Evolutionary conservation across 2,888 invertebrate genomes (phyloP).

Genomic region (Octonoba sinensis): DNA sequence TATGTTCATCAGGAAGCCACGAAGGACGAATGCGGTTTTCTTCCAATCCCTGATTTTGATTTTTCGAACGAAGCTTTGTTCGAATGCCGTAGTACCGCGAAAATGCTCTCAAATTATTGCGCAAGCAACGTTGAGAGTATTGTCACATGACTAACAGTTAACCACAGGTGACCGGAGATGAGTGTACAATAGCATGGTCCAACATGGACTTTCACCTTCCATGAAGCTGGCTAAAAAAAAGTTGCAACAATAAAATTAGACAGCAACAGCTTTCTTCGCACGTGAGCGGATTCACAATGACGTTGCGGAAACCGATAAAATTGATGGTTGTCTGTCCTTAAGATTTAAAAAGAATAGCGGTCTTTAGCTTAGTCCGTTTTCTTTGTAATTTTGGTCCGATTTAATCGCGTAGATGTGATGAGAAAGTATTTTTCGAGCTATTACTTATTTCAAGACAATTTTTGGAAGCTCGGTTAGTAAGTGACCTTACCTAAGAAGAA

Average conservation of each 20-base stretch:
- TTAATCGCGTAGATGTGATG: too few species aligned
- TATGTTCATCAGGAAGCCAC: conserved; percentile 42
- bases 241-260: too few species aligned
- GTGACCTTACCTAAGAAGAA: too few species aligned
- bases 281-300: conserved; percentile 24
- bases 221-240: too few species aligned
- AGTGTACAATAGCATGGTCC: neutral
- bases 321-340: neutral
- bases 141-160: conserved; percentile 34
- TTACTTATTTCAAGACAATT: too few species aligned
- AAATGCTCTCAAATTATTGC: neutral
- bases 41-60: conserved; percentile 7
- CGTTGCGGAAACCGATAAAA: conserved; percentile 26
- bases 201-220: too few species aligned
- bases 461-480: too few species aligned
- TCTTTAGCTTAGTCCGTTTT: too few species aligned
- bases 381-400: too few species aligned
- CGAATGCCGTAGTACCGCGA: conserved; percentile 25
- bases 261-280: neutral
- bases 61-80: conserved; percentile 25
- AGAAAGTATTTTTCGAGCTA: too few species aligned
- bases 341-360: too few species aligned
- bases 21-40: conserved; percentile 42
- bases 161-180: conserved; percentile 29
- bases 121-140: neutral